These are phyloP conservation scores for Cephus runcator DNA, from an alignment of 2,888 invertebrate species.

Conservation along the genomic window DNA sequence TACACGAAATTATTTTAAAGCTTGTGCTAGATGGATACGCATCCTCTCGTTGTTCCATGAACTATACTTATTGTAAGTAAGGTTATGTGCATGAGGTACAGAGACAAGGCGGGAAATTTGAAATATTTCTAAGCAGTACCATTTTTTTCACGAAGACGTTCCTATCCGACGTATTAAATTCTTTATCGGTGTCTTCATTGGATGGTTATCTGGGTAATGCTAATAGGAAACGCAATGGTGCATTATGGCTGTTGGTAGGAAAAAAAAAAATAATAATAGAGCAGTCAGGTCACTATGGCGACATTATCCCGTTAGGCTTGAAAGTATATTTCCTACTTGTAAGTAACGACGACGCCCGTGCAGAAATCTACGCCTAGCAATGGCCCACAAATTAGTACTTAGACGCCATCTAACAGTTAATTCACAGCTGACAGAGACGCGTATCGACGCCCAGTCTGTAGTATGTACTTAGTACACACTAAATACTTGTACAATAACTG, in stretches of 20 bases:
- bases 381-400: neutral
- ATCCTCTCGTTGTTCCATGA: neutral
- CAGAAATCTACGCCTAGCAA: neutral
- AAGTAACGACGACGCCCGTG: neutral
- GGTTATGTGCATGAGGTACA: neutral
- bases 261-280: slow-evolving; percentile 40
- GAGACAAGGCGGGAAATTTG: neutral
- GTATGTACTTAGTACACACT: neutral
- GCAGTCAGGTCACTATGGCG: slow-evolving; percentile 45
- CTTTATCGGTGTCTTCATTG: slow-evolving; percentile 10
- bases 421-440: neutral
- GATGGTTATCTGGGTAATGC: slow-evolving; percentile 27
- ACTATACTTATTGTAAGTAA: neutral
- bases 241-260: slow-evolving; percentile 30
- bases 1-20: neutral
- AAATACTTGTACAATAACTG: neutral
- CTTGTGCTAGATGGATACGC: neutral
- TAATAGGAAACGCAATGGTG: slow-evolving; percentile 26
- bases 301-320: slow-evolving; percentile 47
- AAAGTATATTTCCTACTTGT: slow-evolving; percentile 47
- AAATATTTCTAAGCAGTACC: neutral
- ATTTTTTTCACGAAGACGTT: neutral
- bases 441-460: neutral
- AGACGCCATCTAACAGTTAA: neutral
- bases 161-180: neutral